A percentile compares a stretch with the other conserved stretches of the same genome.
Evolutionary conservation across 2,113 vertebrate species (phyloP).

Genomic region (Xenopus laevis): DNA sequence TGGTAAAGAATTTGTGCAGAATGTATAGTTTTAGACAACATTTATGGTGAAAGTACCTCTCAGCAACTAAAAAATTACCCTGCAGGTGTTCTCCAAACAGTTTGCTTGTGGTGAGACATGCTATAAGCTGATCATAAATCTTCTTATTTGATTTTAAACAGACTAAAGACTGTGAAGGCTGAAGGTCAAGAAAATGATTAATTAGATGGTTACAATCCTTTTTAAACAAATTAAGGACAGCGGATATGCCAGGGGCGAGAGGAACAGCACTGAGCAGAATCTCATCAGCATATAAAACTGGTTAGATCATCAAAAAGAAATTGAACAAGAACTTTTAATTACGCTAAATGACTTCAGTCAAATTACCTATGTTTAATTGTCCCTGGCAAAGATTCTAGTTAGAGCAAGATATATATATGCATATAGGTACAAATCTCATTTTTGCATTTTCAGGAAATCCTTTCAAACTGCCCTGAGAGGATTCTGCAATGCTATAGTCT

Average conservation of each 20-base stretch:
- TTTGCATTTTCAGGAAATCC: background rate
- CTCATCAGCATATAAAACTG: slow-evolving; percentile 49
- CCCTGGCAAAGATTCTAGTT: slow-evolving; percentile 23
- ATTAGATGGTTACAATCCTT: slow-evolving; percentile 52
- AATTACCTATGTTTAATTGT: slow-evolving; percentile 37
- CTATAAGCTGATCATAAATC: slow-evolving; percentile 36
- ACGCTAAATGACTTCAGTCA: slow-evolving; percentile 33
- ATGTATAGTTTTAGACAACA: too few species aligned
- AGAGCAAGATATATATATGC: slow-evolving; percentile 7
- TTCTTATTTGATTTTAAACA: slow-evolving; percentile 46
- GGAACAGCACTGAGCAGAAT: slow-evolving; percentile 44
- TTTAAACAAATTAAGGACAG: slow-evolving; percentile 49
- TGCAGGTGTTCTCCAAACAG: background rate
- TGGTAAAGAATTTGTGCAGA: too few species aligned
- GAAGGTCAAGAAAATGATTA: slow-evolving; percentile 51
- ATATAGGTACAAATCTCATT: background rate
- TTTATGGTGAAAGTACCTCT: too few species aligned
- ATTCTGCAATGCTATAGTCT: background rate
- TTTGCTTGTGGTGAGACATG: slow-evolving; percentile 42
- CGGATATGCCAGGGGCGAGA: slow-evolving; percentile 36
- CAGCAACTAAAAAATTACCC: slow-evolving; percentile 6
- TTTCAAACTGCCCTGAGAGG: background rate
- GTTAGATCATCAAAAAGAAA: slow-evolving; percentile 44
- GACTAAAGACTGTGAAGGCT: slow-evolving; percentile 41
- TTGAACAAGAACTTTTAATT: slow-evolving; percentile 41